Evolutionary conservation across 2,113 vertebrate species (phyloP).

Genomic region (Anolis carolinensis): DNA sequence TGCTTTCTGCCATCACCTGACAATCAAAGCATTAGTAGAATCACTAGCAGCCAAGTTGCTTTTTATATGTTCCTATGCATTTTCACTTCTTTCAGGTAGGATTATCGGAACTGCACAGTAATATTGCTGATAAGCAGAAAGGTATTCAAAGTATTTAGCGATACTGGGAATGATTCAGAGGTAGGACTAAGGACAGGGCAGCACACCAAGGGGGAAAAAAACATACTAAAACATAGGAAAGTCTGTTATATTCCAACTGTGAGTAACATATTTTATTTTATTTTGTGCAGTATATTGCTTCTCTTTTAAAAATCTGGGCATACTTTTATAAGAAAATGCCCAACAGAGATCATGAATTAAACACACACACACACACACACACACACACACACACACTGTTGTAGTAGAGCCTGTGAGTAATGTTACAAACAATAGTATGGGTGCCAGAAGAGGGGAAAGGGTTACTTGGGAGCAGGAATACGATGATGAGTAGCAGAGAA

Average conservation of each 20-base stretch:
- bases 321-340: neutral
- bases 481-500: no score
- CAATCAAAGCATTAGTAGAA: conserved; percentile 9
- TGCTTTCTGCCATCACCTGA: neutral
- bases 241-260: no score
- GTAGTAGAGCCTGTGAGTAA: no score
- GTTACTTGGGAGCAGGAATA: no score
- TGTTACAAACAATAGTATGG: no score
- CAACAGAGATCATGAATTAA: neutral
- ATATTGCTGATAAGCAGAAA: neutral
- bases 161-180: neutral
- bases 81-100: neutral
- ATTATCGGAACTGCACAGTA: conserved; percentile 1
- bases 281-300: no score
- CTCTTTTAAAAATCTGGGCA: neutral
- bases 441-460: no score
- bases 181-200: neutral
- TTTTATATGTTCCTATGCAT: neutral
- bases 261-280: no score
- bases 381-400: no score
- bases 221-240: neutral
- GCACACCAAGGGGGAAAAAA: neutral
- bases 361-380: neutral
- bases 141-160: neutral
- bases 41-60: neutral